phyloP scores from a whole-genome alignment of 2,113 vertebrate genomes.

The Pterophyllum scalare region DNA sequence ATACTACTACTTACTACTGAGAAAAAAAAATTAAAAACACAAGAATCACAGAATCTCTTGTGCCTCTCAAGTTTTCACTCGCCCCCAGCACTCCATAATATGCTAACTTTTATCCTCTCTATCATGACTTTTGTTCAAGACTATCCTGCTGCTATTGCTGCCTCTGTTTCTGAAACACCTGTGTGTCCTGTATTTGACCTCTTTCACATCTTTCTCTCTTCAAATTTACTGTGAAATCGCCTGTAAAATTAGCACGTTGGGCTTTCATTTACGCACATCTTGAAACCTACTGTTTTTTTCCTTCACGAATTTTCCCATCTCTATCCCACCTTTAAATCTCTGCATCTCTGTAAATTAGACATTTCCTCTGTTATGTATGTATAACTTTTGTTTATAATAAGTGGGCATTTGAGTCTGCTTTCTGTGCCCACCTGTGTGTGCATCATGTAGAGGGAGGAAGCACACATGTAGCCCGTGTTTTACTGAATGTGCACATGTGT shows the following conservation, averaged over 20 bases:
- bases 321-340: neutral
- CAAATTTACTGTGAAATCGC: neutral
- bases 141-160: neutral
- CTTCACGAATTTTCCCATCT: neutral
- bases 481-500: neutral
- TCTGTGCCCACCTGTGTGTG: constrained; percentile 32
- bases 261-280: neutral
- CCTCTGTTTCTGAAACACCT: neutral
- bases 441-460: constrained; percentile 6
- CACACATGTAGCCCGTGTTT: neutral
- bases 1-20: too few species aligned
- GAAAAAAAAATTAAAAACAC: neutral
- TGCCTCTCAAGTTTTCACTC: neutral
- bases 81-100: neutral
- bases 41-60: neutral
- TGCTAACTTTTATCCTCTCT: neutral
- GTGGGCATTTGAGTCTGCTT: neutral
- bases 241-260: neutral
- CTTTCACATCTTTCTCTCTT: neutral
- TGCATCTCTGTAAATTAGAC: neutral
- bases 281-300: neutral
- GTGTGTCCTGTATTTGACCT: neutral
- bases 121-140: neutral
- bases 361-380: neutral
- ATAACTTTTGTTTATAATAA: neutral